Percentiles rank a stretch among this genome's conserved stretches.
Evolutionary conservation across 1,140 invertebrate species (phyloP).

Genomic region (Lepidostoma basale): DNA sequence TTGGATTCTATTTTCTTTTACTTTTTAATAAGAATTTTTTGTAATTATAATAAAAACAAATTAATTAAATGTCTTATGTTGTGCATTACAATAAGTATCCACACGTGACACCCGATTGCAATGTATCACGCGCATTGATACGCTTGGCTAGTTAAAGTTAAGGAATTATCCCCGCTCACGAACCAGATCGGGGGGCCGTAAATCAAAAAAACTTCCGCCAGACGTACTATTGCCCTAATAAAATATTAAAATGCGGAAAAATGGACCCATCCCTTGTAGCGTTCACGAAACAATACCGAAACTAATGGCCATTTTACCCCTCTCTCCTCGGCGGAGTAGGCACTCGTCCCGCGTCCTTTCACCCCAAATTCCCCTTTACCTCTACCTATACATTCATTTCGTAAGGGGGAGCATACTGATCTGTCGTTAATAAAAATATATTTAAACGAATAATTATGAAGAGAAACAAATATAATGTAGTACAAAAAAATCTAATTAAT

Average conservation of each 20-base stretch:
- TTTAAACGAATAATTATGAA: too few relatives aligned
- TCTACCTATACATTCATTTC: conserved; percentile 2
- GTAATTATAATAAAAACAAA: background rate
- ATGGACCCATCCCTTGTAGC: conserved; percentile 26
- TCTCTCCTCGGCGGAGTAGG: background rate
- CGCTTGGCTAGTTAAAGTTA: background rate
- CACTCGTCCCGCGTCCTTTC: background rate
- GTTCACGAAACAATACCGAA: conserved; percentile 37
- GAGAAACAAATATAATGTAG: too few relatives aligned
- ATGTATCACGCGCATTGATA: conserved; percentile 18
- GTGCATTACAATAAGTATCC: background rate
- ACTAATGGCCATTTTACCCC: conserved; percentile 25
- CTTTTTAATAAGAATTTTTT: too few relatives aligned
- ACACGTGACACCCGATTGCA: conserved; percentile 3
- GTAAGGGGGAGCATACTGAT: background rate
- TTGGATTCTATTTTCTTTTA: too few relatives aligned
- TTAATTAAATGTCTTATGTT: background rate
- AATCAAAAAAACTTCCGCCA: conserved; percentile 36
- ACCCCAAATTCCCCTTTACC: background rate
- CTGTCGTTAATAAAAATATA: too few relatives aligned
- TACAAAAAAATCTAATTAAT: too few relatives aligned
- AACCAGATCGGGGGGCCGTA: conserved; percentile 18
- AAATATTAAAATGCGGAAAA: conserved; percentile 43
- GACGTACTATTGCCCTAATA: conserved; percentile 42
- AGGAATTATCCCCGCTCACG: conserved; percentile 4